Evolutionary conservation across 2,113 vertebrate genomes (phyloP).

Genomic region (Mola mola): DNA sequence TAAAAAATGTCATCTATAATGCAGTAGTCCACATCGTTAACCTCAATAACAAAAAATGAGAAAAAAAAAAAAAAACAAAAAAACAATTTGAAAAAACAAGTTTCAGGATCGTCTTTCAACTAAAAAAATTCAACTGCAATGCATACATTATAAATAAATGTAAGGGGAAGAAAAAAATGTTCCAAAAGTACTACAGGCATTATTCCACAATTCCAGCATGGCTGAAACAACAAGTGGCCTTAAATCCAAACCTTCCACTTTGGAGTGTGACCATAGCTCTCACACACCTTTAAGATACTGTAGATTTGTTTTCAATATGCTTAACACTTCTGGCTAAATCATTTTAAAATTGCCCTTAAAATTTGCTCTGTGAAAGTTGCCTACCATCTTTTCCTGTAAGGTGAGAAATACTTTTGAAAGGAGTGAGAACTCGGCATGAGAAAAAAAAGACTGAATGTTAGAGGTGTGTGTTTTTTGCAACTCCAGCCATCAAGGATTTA

Average conservation of each 20-base stretch:
- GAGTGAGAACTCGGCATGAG: constrained; percentile 58
- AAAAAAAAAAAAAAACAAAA: constrained; percentile 48
- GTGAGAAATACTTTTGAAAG: constrained; percentile 48
- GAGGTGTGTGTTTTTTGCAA: constrained; percentile 33
- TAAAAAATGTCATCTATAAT: constrained; percentile 74
- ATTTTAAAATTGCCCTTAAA: constrained; percentile 79
- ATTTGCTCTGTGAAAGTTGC: constrained; percentile 51
- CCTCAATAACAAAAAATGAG: constrained; percentile 55
- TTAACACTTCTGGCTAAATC: constrained; percentile 71
- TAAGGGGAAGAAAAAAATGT: constrained; percentile 62
- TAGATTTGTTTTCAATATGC: constrained; percentile 55
- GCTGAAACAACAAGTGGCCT: constrained; percentile 79
- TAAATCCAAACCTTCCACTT: constrained; percentile 62
- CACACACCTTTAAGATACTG: constrained; percentile 73
- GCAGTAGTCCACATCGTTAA: constrained; percentile 78
- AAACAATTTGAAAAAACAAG: too few relatives aligned
- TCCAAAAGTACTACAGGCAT: constrained; percentile 77
- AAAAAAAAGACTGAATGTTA: constrained; percentile 56
- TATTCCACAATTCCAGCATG: constrained; percentile 78
- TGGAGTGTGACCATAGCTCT: constrained; percentile 67
- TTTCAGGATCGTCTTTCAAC: constrained; percentile 68
- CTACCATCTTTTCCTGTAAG: constrained; percentile 32
- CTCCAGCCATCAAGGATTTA: constrained; percentile 41
- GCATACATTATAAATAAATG: constrained; percentile 85
- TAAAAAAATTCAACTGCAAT: constrained; percentile 80